Percentiles rank a stretch among this genome's conserved stretches.
phyloP scores from a whole-genome alignment of 2,113 vertebrate genomes.

The Etheostoma spectabile region DNA sequence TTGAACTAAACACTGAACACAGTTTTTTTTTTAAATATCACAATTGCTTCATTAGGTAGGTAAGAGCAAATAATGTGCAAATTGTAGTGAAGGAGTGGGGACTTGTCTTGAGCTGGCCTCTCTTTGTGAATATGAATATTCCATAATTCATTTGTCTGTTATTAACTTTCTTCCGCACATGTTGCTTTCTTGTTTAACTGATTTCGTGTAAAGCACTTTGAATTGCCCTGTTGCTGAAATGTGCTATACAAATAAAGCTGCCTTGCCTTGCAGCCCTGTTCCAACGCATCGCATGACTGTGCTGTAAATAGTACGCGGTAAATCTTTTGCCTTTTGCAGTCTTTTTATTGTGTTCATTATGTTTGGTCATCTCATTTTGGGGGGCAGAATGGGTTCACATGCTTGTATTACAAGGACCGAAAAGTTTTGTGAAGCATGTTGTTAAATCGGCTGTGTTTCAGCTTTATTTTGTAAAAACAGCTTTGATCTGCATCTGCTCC shows the following conservation, averaged over 20 bases:
- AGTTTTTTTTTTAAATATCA: slow-evolving; percentile 7
- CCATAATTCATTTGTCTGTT: not conserved
- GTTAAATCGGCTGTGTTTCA: slow-evolving; percentile 26
- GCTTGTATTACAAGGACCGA: not conserved
- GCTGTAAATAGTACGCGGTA: too few relatives aligned
- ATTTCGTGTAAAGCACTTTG: too few relatives aligned
- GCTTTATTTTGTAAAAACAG: slow-evolving; percentile 23
- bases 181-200: not conserved
- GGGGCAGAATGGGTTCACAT: not conserved
- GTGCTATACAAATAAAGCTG: too few relatives aligned
- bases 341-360: not conserved
- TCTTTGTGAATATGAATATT: not conserved
- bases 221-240: too few relatives aligned
- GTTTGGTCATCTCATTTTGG: not conserved
- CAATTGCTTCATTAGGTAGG: not conserved
- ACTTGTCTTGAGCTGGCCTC: not conserved
- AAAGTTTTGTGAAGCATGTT: not conserved
- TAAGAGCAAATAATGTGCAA: slow-evolving; percentile 4
- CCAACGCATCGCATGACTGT: too few relatives aligned
- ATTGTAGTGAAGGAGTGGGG: not conserved
- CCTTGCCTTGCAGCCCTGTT: too few relatives aligned
- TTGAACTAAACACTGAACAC: slow-evolving; percentile 5
- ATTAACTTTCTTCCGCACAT: not conserved
- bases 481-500: slow-evolving; percentile 46
- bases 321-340: not conserved